phyloP scores from a whole-genome alignment of 2,888 invertebrate genomes.

The Drosophila mayaguana region DNA sequence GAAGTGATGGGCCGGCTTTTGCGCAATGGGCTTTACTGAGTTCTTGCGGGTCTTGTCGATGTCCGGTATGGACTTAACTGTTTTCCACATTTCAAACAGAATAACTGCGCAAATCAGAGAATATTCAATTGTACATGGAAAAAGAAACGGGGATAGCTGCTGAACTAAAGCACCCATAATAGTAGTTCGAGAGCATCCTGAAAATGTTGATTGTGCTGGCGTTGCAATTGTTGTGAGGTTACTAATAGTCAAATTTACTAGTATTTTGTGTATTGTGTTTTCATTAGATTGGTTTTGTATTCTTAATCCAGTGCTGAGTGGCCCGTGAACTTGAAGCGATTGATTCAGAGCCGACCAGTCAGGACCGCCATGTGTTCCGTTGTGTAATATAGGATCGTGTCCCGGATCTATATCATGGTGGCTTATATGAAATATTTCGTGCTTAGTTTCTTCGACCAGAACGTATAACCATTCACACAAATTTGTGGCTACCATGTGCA shows the following conservation, averaged over 20 bases:
- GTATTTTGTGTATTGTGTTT: conserved; percentile 15
- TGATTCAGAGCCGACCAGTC: conserved; percentile 76
- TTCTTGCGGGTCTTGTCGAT: conserved; percentile 86
- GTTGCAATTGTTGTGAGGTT: conserved; percentile 66
- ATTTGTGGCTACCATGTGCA: conserved; percentile 96
- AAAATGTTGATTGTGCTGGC: conserved; percentile 40
- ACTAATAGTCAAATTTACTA: conserved; percentile 77
- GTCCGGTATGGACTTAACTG: conserved; percentile 87
- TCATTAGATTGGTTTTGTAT: conserved; percentile 30
- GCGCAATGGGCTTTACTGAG: conserved; percentile 79
- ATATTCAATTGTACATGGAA: conserved; percentile 96
- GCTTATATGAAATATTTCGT: conserved; percentile 92
- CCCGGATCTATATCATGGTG: conserved; percentile 79
- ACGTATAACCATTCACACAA: conserved; percentile 96
- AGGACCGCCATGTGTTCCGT: conserved; percentile 49
- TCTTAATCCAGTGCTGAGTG: conserved; percentile 12
- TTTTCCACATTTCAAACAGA: conserved; percentile 96
- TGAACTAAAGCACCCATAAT: conserved; percentile 90
- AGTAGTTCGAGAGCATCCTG: conserved; percentile 87
- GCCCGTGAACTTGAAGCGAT: conserved; percentile 54
- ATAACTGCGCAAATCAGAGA: conserved; percentile 96
- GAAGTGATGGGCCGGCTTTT: conserved; percentile 87
- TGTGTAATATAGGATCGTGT: conserved; percentile 51
- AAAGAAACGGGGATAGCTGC: conserved; percentile 91
- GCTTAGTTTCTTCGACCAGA: conserved; percentile 94